These are phyloP conservation scores for Catharus ustulatus DNA, from an alignment of 2,797 vertebrate genomes.

Conservation along the genomic window DNA sequence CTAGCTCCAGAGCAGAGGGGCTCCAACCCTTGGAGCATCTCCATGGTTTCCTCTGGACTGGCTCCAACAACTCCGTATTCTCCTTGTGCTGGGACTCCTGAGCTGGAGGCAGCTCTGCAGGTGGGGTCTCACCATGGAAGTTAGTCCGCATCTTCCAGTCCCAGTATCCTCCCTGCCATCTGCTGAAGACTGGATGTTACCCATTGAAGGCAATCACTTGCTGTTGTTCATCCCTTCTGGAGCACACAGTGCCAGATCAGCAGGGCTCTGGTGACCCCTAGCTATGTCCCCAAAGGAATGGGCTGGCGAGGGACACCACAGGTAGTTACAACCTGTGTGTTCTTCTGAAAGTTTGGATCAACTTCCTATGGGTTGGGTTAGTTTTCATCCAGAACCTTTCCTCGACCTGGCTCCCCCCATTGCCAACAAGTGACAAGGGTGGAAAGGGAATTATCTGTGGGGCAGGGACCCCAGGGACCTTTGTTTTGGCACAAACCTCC, in stretches of 20 bases:
- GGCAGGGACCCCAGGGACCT: neutral
- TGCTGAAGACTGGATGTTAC: neutral
- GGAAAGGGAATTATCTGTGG: neutral
- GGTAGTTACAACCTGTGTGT: neutral
- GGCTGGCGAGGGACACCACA: neutral
- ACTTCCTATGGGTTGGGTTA: fast-evolving
- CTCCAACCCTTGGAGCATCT: neutral
- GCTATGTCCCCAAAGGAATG: neutral
- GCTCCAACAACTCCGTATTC: neutral
- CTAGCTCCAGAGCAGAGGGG: neutral
- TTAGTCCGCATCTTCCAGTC: neutral
- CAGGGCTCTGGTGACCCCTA: neutral
- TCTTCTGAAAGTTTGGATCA: neutral
- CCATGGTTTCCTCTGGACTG: fast-evolving
- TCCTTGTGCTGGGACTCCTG: neutral
- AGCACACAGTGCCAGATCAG: neutral
- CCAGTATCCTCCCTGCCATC: neutral
- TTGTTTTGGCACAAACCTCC: neutral
- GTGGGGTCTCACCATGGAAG: neutral
- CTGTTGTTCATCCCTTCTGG: neutral
- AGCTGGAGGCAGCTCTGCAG: neutral
- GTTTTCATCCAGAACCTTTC: neutral
- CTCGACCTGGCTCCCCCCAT: neutral
- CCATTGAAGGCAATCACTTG: neutral
- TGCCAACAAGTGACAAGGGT: fast-evolving